phyloP scores from a whole-genome alignment of 2,797 vertebrate species.

The Pteronotus mesoamericanus region DNA sequence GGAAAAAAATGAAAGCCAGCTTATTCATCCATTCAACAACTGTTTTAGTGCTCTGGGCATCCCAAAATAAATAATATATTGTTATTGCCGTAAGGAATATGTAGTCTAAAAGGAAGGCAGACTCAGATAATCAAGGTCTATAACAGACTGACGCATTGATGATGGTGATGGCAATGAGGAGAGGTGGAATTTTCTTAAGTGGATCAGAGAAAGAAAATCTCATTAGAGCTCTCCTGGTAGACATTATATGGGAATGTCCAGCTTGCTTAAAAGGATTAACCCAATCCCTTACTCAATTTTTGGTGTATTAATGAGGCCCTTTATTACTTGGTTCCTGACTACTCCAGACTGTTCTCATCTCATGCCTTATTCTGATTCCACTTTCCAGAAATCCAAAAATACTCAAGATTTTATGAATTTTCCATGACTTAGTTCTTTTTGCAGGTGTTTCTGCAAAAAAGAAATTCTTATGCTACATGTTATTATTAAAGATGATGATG shows the following conservation, averaged over 20 bases:
- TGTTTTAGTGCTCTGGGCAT: neutral
- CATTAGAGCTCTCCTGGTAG: neutral
- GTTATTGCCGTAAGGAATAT: neutral
- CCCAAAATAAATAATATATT: neutral
- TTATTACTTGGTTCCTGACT: neutral
- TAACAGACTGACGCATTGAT: neutral
- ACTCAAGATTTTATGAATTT: neutral
- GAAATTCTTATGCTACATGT: neutral
- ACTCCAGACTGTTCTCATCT: neutral
- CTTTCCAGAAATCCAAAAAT: neutral
- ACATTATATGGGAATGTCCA: neutral
- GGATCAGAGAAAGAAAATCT: neutral
- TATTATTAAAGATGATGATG: neutral
- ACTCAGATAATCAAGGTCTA: neutral
- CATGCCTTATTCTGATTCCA: neutral
- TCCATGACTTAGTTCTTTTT: neutral
- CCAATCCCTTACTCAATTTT: neutral
- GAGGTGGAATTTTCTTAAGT: neutral
- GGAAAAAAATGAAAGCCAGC: neutral
- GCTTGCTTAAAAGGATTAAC: neutral
- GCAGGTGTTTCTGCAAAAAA: neutral
- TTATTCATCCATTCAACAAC: neutral
- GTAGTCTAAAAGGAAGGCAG: neutral
- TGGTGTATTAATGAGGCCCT: neutral
- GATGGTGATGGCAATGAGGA: neutral